A percentile compares a stretch with the other conserved stretches of the same genome.
These are phyloP conservation scores for Lochmaea capreae DNA, from an alignment of 2,888 invertebrate species.

Conservation along the genomic window DNA sequence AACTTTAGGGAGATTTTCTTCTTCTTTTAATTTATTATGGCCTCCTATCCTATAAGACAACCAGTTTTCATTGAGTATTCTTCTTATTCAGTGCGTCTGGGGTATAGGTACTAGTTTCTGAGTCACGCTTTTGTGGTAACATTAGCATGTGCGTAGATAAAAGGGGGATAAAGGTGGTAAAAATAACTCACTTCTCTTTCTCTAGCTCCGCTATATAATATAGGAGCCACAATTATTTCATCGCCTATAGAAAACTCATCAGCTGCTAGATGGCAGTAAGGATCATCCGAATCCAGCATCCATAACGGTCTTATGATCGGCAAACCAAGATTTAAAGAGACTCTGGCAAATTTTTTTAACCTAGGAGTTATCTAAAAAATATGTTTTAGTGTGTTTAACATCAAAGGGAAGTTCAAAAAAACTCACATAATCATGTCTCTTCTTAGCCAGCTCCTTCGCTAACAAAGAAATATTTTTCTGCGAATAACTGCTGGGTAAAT, in stretches of 20 bases:
- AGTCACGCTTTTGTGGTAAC: background rate
- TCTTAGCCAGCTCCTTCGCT: constrained; percentile 78
- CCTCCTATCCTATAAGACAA: too few relatives aligned
- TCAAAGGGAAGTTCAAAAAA: too few relatives aligned
- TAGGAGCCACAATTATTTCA: constrained; percentile 90
- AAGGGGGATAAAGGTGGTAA: background rate
- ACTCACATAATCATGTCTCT: constrained; percentile 78
- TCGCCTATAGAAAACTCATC: constrained; percentile 93
- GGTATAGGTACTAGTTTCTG: too few relatives aligned
- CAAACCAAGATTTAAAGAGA: constrained; percentile 83
- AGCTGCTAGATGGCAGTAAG: constrained; percentile 78
- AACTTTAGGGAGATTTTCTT: background rate
- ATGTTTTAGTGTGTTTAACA: too few relatives aligned
- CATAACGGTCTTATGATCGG: constrained; percentile 90
- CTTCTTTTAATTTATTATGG: too few relatives aligned
- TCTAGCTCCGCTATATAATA: constrained; percentile 77
- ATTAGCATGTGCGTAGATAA: background rate
- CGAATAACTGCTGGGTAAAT: constrained; percentile 89
- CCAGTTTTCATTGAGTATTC: too few relatives aligned
- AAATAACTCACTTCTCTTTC: constrained; percentile 75
- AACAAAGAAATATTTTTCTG: constrained; percentile 80
- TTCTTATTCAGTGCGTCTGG: too few relatives aligned
- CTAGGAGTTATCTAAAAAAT: constrained; percentile 75
- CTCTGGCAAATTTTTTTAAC: constrained; percentile 81
- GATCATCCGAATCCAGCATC: constrained; percentile 87